A percentile compares a stretch with the other conserved stretches of the same genome.
phyloP scores from a whole-genome alignment of 2,113 vertebrate species.

The Taurulus bubalis region DNA sequence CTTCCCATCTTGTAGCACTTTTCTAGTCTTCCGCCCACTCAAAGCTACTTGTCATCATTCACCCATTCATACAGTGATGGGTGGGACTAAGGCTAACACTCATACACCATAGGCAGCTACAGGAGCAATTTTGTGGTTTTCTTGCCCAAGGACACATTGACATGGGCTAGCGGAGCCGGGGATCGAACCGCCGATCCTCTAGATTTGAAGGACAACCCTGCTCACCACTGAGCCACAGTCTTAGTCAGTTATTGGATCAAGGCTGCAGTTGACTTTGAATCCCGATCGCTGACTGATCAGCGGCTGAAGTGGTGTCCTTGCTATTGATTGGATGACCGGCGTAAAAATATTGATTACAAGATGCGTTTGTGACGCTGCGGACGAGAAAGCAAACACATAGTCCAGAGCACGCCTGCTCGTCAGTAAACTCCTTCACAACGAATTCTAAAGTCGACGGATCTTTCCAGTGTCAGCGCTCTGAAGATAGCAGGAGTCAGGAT shows the following conservation, averaged over 20 bases:
- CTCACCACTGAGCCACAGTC: too few relatives aligned
- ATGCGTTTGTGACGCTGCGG: constrained; percentile 8
- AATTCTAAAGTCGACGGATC: constrained; percentile 18
- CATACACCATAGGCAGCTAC: too few relatives aligned
- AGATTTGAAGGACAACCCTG: too few relatives aligned
- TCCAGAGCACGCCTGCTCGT: not conserved
- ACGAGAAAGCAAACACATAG: constrained; percentile 18
- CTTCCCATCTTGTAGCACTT: not conserved
- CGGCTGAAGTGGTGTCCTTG: constrained; percentile 17
- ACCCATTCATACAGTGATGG: too few relatives aligned
- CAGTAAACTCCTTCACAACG: constrained; percentile 1
- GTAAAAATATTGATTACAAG: constrained; percentile 22
- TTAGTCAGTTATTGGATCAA: not conserved
- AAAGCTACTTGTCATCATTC: too few relatives aligned
- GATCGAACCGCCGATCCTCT: too few relatives aligned
- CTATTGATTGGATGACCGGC: constrained; percentile 24
- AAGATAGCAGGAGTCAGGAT: constrained; percentile 6
- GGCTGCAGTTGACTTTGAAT: constrained; percentile 8
- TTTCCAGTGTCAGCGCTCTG: not conserved
- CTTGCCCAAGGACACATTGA: too few relatives aligned
- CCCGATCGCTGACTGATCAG: not conserved
- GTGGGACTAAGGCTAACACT: too few relatives aligned
- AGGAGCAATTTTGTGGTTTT: too few relatives aligned
- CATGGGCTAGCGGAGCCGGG: too few relatives aligned
- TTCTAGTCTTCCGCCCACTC: too few relatives aligned